Percentiles rank a stretch among this genome's conserved stretches.
Conservation (phyloP, 2,888 invertebrate species). For the Dryomyza anilis region DNA sequence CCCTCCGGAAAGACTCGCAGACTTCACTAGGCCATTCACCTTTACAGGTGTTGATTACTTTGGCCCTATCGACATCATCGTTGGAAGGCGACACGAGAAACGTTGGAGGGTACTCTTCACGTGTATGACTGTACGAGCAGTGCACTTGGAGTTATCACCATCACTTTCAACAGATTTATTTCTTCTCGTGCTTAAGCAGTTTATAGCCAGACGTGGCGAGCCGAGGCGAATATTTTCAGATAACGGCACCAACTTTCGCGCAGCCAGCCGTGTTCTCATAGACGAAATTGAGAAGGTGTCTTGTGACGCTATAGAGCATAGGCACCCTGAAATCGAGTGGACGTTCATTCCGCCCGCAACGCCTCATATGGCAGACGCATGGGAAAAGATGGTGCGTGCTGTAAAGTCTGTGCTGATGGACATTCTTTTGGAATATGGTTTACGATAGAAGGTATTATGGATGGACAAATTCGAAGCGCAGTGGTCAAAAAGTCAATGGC, state of each 20-base stretch:
- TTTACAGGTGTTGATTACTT: constrained; percentile 31
- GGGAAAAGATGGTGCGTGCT: too few species aligned
- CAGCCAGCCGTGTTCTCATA: constrained; percentile 15
- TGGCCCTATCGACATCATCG: constrained; percentile 22
- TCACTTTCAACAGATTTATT: constrained; percentile 23
- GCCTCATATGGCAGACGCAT: too few species aligned
- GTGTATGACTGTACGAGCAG: not conserved
- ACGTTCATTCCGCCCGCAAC: too few species aligned
- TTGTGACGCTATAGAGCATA: not conserved
- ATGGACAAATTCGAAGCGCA: constrained; percentile 26
- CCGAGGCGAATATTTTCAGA: constrained; percentile 28
- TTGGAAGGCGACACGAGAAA: constrained; percentile 28
- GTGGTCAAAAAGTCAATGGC: too few species aligned
- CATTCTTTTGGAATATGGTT: not conserved
- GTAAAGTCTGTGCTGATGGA: not conserved
- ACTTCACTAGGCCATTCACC: not conserved
- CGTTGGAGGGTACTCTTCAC: constrained; percentile 1
- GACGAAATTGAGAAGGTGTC: constrained; percentile 11
- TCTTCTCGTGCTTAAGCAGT: constrained; percentile 27
- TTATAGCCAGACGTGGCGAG: constrained; percentile 25
- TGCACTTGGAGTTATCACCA: not conserved
- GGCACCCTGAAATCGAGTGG: not conserved
- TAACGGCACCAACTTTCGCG: constrained; percentile 34
- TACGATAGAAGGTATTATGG: constrained; percentile 19
- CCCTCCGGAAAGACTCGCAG: constrained; percentile 21